Evolutionary conservation across 2,797 vertebrate genomes (phyloP), one percentile per base, ranked within the genome.

Genomic region (Eulemur coronatus): DNA sequence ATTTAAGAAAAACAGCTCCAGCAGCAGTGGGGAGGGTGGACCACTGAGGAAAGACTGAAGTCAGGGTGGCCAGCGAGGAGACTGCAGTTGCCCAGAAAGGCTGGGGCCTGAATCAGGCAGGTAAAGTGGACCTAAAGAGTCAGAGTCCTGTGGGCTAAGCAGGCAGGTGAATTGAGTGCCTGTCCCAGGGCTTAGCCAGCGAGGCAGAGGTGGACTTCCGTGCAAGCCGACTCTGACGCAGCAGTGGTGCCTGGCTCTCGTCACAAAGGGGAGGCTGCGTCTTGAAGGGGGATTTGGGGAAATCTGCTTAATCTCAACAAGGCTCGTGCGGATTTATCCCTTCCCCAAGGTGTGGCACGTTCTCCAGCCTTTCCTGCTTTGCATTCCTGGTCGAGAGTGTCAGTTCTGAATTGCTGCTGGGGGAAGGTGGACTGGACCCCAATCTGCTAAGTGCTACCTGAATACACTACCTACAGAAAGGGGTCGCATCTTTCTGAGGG

Each of bases 211-310:
- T 0, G 3, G 43, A 28, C 79, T 59, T 55, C 46, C 1, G 22
- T 3, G 10, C n/a, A 7, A 7, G 43, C n/a, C 4, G 1, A 13
- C 7, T n/a, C 59, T 1, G 38, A 26, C 24, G 0, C 1, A 5
- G 35, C 57, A 63, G 13, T 3, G 7, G 35, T 2, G 22, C 24
- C 59, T 15, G 10, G 65, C 72, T 69, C 38, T 81, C 13, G 0
- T 5, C 17, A 18, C 5, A 6, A 28, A 38, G 1, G 38, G 3
- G 10, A 14, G 0, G 26, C 59, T 81, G 65, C 9, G 0, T 33
- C 67, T 67, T 41, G 10, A 75, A 75, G 73, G 43, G 55, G 28
- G 13, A 12, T 18, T 61, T 26, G 63, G 93, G 73, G 15, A 46
- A 80, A 22, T 55, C 43, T 46, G 87, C 48, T 46, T 76, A 2